Conservation (phyloP, 1,140 invertebrate genomes). For the Olivierus martensii region DNA sequence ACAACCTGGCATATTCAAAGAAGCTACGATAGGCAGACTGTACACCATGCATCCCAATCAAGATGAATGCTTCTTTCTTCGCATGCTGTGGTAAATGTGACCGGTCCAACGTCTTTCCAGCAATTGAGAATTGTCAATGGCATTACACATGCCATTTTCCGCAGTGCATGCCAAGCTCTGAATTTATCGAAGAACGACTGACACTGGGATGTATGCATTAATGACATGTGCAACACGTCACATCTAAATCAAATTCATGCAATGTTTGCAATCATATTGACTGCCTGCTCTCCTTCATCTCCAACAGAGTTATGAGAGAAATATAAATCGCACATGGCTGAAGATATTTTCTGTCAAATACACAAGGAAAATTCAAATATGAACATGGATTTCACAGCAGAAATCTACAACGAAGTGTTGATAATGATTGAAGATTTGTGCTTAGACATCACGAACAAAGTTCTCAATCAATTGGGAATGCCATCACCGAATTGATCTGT, state of each 20-base stretch:
- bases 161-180: too few relatives aligned
- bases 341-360: slow-evolving; percentile 24
- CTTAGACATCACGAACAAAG: not conserved
- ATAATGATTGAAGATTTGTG: slow-evolving; percentile 26
- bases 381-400: slow-evolving; percentile 20
- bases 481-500: slow-evolving; percentile 4
- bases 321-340: slow-evolving; percentile 25
- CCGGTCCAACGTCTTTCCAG: too few relatives aligned
- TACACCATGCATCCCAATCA: not conserved
- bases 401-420: slow-evolving; percentile 25
- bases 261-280: slow-evolving; percentile 29
- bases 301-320: slow-evolving; percentile 23
- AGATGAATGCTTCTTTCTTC: not conserved
- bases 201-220: too few relatives aligned
- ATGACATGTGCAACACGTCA: not conserved
- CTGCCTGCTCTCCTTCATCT: too few relatives aligned
- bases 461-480: slow-evolving; percentile 10
- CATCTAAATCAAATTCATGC: slow-evolving; percentile 27
- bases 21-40: not conserved
- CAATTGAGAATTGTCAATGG: too few relatives aligned
- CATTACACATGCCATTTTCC: too few relatives aligned
- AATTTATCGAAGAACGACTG: too few relatives aligned
- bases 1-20: not conserved
- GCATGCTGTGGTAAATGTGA: too few relatives aligned
- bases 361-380: slow-evolving; percentile 3